Base-by-base conservation (phyloP, 2,113 vertebrate species). In the Thamnaconus septentrionalis region DNA sequence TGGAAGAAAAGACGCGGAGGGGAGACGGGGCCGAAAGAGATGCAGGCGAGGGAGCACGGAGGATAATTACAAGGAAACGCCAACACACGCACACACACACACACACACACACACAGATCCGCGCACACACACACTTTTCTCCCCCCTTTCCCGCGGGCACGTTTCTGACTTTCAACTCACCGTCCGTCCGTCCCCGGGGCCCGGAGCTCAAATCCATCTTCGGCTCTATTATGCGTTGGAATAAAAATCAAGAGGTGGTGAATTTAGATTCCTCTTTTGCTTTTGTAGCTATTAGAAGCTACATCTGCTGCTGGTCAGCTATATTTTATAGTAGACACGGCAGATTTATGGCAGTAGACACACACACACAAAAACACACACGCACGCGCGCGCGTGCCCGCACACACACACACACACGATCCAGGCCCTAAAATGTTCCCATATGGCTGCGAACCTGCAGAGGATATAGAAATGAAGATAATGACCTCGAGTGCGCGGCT, bases 281-380 rank as follows among this genome's bases (percentile, higher is more conserved):
- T 80, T 79, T 82, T 69, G 74, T 77, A 71, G 78, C 78, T 80
- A 81, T 79, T 84, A 83, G 75, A 31, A 81, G 72, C 62, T 78
- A 88, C 87, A 91, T 90, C 91, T 92, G 90, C 86, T 90, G 79
- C 85, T 87, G 89, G 85, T 88, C 86, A 87, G 81, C 73, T 78
- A 79, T 89, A 88, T 88, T 89, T 91, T 90, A 91, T 89, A 87
- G 89, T 87, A 88, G 90, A 91, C 90, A 90, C 81, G 84, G 79
- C 83, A 90, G 90, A 92, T 91, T 91, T 92, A 92, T 87, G 80
- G 79, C 81, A n/a, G 9, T 59, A 44, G 49, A 76, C 49, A 56
- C 48, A 71, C 47, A 61, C 9, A 61, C 47, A 70, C 56, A 58
- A 61, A 6, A 61, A 43, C n/a, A 70, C 56, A 58, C 44, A 47